Evolutionary conservation across 2,113 vertebrate genomes (phyloP).

Genomic region (Camelus dromedarius): DNA sequence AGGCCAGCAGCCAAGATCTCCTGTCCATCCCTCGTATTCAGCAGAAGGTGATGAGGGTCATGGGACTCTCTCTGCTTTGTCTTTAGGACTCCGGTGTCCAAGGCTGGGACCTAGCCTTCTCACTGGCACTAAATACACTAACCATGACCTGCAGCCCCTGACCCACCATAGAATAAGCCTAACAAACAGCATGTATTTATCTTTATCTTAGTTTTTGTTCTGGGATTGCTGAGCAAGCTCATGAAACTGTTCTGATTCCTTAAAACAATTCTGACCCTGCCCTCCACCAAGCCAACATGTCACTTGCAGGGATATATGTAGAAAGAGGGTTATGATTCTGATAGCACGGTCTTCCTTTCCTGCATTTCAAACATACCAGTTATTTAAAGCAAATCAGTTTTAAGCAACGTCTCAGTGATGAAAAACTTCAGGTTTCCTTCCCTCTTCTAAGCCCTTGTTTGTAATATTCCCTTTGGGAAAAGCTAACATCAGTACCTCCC

Average conservation of each 20-base stretch:
- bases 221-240: background rate
- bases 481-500: background rate
- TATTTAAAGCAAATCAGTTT: slow-evolving; percentile 12
- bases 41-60: slow-evolving; percentile 47
- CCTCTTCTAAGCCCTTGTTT: background rate
- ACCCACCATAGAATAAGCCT: slow-evolving; percentile 35
- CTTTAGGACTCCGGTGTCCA: background rate
- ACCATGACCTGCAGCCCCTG: slow-evolving; percentile 50
- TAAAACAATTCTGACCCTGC: background rate
- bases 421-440: background rate
- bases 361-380: background rate
- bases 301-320: background rate
- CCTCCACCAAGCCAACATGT: background rate
- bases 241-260: background rate
- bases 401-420: background rate
- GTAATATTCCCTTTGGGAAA: slow-evolving; percentile 29
- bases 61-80: background rate
- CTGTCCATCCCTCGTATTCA: background rate
- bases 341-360: background rate
- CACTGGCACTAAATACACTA: slow-evolving; percentile 84
- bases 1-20: background rate
- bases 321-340: background rate
- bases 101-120: background rate
- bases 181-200: background rate
- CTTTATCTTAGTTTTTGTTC: background rate